Evolutionary conservation across 2,797 vertebrate genomes (phyloP).

Genomic region (Squalus acanthias): DNA sequence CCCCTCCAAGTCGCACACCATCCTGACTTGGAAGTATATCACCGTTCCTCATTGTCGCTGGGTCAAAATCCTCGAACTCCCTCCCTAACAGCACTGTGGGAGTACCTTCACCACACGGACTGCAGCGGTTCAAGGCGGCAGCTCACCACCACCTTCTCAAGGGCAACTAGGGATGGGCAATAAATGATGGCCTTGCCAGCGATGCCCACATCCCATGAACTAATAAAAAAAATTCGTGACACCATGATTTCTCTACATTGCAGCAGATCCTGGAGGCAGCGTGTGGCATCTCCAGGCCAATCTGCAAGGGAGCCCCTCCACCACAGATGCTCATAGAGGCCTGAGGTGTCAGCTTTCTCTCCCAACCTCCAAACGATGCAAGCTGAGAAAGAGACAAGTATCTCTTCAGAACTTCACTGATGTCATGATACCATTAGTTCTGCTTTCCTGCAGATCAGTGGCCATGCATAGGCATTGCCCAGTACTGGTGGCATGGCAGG

Average conservation of each 20-base stretch:
- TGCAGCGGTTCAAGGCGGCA: no score
- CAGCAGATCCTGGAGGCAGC: no score
- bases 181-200: no score
- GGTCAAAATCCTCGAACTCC: no score
- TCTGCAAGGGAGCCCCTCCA: neutral
- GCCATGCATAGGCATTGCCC: neutral
- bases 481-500: neutral
- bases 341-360: neutral
- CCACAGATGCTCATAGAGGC: neutral
- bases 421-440: neutral
- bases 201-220: no score
- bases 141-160: no score
- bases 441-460: neutral
- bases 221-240: neutral
- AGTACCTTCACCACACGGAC: no score
- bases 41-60: no score
- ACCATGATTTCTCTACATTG: neutral
- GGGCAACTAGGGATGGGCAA: no score
- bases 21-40: no score
- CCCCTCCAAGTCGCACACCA: no score
- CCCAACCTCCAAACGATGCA: neutral
- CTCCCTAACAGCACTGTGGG: no score
- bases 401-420: neutral
- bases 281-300: neutral
- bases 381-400: neutral